Evolutionary conservation across 2,797 vertebrate genomes (phyloP).

Genomic region (Acipenser oxyrinchus): DNA sequence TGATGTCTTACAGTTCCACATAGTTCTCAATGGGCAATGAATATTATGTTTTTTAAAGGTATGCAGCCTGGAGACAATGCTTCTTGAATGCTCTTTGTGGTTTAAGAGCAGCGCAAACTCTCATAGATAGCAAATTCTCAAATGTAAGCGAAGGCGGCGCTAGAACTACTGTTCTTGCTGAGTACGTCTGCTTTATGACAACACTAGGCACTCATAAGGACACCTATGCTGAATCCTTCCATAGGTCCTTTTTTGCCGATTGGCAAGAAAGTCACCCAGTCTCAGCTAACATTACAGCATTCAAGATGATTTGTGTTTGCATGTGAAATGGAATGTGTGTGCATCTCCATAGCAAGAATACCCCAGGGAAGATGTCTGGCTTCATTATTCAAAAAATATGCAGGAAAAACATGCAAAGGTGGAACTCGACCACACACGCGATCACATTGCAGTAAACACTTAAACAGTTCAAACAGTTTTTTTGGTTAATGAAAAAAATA

Average conservation of each 20-base stretch:
- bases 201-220: conserved; percentile 39
- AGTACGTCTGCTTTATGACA: conserved; percentile 52
- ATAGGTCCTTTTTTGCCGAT: conserved; percentile 49
- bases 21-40: no score
- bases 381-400: no score
- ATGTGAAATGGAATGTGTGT: no score
- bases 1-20: no score
- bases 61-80: conserved; percentile 49
- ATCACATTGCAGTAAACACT: no score
- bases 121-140: conserved; percentile 17
- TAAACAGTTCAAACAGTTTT: no score
- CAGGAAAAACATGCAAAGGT: no score
- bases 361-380: no score
- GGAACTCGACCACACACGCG: no score
- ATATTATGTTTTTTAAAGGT: conserved; percentile 39
- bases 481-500: no score
- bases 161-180: conserved; percentile 36
- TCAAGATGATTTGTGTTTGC: no score
- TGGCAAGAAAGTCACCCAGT: conserved; percentile 41
- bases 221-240: conserved; percentile 55
- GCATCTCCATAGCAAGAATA: no score
- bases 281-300: conserved; percentile 4
- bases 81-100: conserved; percentile 48
- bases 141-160: conserved; percentile 26
- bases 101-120: conserved; percentile 27